These are phyloP conservation scores for Mactra quadrangularis DNA, from an alignment of 1,140 invertebrate species.

Conservation along the genomic window DNA sequence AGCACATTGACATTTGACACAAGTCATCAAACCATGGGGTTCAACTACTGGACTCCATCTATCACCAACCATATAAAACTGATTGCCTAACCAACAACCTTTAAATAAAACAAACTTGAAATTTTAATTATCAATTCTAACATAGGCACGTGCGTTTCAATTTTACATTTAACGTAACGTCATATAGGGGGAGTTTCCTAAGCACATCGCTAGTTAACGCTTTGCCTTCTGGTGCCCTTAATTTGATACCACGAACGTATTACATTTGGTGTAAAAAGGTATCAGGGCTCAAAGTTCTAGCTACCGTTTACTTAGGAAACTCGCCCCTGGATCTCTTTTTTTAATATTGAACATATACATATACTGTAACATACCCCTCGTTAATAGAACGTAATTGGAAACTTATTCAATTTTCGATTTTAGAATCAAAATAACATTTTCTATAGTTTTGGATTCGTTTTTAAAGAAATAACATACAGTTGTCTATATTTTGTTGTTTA, in stretches of 20 bases:
- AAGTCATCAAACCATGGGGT: conserved; percentile 49
- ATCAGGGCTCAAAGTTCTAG: neutral
- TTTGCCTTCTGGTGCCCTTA: no score
- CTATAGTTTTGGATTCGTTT: no score
- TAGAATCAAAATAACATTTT: no score
- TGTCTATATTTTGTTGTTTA: no score
- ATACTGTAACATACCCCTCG: neutral
- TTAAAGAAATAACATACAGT: no score
- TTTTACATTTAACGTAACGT: neutral
- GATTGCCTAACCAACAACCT: conserved; percentile 58
- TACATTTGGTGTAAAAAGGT: neutral
- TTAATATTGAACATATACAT: neutral
- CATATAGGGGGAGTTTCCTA: neutral
- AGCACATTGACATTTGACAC: conserved; percentile 59
- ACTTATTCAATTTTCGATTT: no score
- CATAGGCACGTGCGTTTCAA: no score
- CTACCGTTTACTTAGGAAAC: neutral
- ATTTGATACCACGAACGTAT: neutral
- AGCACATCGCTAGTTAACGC: no score
- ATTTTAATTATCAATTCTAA: no score
- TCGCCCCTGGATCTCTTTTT: neutral
- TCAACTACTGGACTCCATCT: conserved; percentile 48
- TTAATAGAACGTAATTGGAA: no score
- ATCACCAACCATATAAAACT: conserved; percentile 54
- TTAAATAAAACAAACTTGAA: neutral